Base-by-base conservation (phyloP, 2,888 invertebrate genomes). In the Mimachlamys varia region DNA sequence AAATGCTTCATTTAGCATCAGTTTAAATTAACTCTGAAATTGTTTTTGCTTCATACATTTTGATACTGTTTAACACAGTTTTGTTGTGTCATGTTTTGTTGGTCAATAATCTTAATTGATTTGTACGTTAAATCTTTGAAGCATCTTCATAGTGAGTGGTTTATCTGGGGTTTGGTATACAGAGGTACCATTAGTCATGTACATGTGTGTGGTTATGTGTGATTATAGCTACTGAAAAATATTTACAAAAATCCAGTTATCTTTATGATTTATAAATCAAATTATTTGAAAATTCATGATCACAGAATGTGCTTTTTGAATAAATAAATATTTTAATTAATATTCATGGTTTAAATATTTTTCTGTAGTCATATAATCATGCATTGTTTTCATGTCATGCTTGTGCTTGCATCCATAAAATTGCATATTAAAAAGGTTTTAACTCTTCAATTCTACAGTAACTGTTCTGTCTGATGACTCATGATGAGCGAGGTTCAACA, bases 331-430 rank as follows among this genome's bases (percentile, higher is more conserved):
- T 13, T 53, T 53, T 15, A 12, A 53, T 2, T 2, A 17, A 13
- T 17, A 53, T n/a, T n/a, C n/a, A 15, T 53, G 58, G 58, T 58
- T 58, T 19, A 58, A 22, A 58, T 22, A 58, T 58, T 58, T 53
- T 53, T 53, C 53, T 13, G 76, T 33, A 76, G 76, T 33, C 33
- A 13, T 76, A 76, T 76, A 33, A 76, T 76, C 12, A 27, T 76
- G 76, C 33, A 76, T 76, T 33, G 27, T 33, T 76, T 22, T 76
- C 76, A 76, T 76, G 76, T 76, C 33, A 76, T 76, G 76, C 76
- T 76, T 76, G 76, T 76, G 76, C 76, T 76, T 76, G 76, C 76
- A 76, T 76, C 22, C 2, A 76, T 76, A 27, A 33, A 33, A 22
- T 33, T 33, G 19, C 19, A 19, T 53, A 53, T 53, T 53, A 17